Evolutionary conservation across 2,113 vertebrate genomes (phyloP), one percentile per base, ranked within the genome.

Genomic region (Corythaixoides concolor): DNA sequence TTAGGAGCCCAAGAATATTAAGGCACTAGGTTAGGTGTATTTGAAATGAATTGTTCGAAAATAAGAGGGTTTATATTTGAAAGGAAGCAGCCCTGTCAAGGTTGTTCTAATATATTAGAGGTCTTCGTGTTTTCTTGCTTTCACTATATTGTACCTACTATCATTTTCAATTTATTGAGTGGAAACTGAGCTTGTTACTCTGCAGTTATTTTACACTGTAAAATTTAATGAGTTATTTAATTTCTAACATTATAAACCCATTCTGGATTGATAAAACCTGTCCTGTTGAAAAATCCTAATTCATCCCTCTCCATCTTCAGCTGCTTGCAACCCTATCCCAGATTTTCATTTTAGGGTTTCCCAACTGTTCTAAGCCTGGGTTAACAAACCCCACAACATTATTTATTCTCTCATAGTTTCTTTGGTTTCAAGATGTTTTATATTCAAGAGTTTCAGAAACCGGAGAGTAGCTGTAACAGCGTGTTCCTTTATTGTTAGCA

Each of bases 211-310:
- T 63, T 50, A 79, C 59, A 49, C 73, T 21, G 82, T 80, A 77
- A 93, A 89, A 94, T 64, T 63, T 84, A 93, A 86, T 70, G 91
- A 89, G 9, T 93, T 94, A 78, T 85, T 90, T 92, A 56, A 86
- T 80, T 80, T 84, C 72, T 79, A 70, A 17, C 19, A 11, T 43
- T 7, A 79, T 3, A 3, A 81, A 88, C 75, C 52, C 33, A 53
- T 84, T 76, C 80, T 50, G 70, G 45, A 74, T 66, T 53, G 74
- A 63, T 88, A 82, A 84, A 96, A 91, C n/a, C 41, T 43, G 16
- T 45, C 66, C 52, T 68, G 2, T 56, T 86, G 45, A 66, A 86
- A 94, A 76, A 75, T n/a, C 64, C 45, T 55, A 73, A 80, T 59
- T 94, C 37, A 35, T 68, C 41, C 37, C 58, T 68, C 66, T 85